Evolutionary conservation across 1,140 invertebrate species (phyloP), one percentile per base, ranked within the genome.

Genomic region (Apis florea): DNA sequence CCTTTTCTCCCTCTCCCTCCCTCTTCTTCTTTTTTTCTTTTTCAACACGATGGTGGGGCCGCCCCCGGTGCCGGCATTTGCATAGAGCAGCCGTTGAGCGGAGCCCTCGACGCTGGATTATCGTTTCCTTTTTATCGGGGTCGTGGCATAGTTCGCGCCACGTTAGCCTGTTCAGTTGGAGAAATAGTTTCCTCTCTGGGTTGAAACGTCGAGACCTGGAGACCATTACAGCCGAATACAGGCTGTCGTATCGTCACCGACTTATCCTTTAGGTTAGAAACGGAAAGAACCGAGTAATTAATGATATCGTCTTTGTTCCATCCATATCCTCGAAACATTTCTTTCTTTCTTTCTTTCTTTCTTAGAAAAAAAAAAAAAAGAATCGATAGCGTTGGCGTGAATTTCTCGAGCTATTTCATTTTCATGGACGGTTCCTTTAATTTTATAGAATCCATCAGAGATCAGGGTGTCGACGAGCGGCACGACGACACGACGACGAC

Each of bases 121-220:
- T 80, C 82, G 64, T 80, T 82, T 82, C 58, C 72, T 76, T 81
- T 83, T 82, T 75, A 82, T 82, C 79, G 79, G 19, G 78, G 63
- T 83, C 82, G 78, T 63, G 66, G 70, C 69, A 79, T 47, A 69
- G 79, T 81, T 81, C 26, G 63, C 71, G 63, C 72, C 63, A 24
- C 79, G 79, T 81, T 81, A 75, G 61, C 64, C 53, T n/a, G 70
- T 51, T 66, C 19, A 19, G 24, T 75, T 74, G 10, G 63, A 67
- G 61, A 59, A 67, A 81, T 51, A 51, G 69, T 69, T 76, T 66
- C 51, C 74, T 66, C 24, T 8, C 31, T 49, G 9, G 49, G 31
- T 31, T 64, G 72, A 63, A 63, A 2, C 59, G 40, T 47, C 47
- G 59, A n/a, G n/a, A 75, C 47, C 53, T 24, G 26, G 12, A 15